These are phyloP conservation scores for Syngnathus rostellatus DNA, from an alignment of 2,797 vertebrate species.

Conservation along the genomic window DNA sequence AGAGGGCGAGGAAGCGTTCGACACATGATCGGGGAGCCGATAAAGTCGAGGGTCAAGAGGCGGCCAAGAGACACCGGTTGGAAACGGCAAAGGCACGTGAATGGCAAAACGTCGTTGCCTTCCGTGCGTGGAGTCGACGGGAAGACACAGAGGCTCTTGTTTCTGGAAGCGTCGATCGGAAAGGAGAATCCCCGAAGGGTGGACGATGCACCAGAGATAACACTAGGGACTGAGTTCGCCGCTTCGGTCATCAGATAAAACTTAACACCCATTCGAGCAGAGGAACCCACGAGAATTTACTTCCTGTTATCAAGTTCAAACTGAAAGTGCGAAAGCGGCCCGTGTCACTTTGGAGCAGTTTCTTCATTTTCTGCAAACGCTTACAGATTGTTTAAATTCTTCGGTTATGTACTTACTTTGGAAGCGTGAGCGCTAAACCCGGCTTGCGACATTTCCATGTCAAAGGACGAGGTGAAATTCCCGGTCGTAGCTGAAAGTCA, in stretches of 20 bases:
- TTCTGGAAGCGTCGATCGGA: constrained; percentile 19
- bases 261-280: not conserved
- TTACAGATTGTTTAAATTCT: not conserved
- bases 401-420: constrained; percentile 65
- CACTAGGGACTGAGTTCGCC: constrained; percentile 10
- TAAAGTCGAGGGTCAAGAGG: not conserved
- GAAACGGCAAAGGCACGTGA: constrained; percentile 1
- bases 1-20: not conserved
- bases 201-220: constrained; percentile 29
- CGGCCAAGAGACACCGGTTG: not conserved
- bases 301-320: no score
- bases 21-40: not conserved
- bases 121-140: constrained; percentile 6
- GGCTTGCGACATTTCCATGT: constrained; percentile 96
- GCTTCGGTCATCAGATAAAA: constrained; percentile 10
- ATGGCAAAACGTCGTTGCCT: not conserved
- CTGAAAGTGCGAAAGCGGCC: no score
- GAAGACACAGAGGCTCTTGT: constrained; percentile 22
- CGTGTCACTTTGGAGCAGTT: not conserved
- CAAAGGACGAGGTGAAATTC: constrained; percentile 82
- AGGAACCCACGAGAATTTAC: not conserved
- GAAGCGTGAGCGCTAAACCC: constrained; percentile 90
- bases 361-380: no score
- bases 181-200: constrained; percentile 29
- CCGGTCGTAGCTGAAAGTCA: constrained; percentile 77